Percentiles rank a stretch among this genome's conserved stretches.
Conservation (phyloP, 2,113 vertebrate genomes). For the Eretmochelys imbricata region DNA sequence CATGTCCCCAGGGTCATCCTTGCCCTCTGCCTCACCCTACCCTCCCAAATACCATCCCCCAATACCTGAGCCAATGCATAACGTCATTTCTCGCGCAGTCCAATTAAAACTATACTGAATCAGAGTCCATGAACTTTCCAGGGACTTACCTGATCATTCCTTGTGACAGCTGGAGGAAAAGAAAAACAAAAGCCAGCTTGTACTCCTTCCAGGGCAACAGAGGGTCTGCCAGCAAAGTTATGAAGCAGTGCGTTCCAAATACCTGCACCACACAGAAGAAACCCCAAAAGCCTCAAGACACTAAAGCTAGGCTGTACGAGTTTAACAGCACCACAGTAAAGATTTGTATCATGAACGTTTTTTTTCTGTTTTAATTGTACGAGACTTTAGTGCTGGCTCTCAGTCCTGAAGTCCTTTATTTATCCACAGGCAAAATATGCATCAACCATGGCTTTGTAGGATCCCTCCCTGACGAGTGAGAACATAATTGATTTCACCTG, state of each 20-base stretch:
- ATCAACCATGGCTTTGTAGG: not conserved
- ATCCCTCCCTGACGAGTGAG: not conserved
- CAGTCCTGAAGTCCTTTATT: too few relatives aligned
- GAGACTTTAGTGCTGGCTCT: too few relatives aligned
- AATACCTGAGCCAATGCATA: not conserved
- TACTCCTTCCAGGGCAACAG: slow-evolving; percentile 71
- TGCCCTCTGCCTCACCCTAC: not conserved
- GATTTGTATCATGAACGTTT: not conserved
- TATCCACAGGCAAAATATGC: too few relatives aligned
- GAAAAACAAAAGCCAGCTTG: slow-evolving; percentile 69
- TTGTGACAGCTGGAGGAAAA: slow-evolving; percentile 60
- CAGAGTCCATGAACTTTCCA: not conserved
- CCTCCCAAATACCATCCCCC: not conserved
- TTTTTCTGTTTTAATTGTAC: too few relatives aligned
- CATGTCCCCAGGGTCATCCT: not conserved
- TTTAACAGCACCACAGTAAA: not conserved
- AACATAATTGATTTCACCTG: not conserved
- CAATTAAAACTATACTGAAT: slow-evolving; percentile 18
- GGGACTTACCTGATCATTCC: slow-evolving; percentile 64
- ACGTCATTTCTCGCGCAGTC: not conserved
- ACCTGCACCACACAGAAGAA: not conserved
- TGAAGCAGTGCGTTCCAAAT: slow-evolving; percentile 61
- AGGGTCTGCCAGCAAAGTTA: slow-evolving; percentile 72
- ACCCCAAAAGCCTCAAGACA: not conserved
- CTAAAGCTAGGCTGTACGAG: not conserved